Conservation (phyloP, 2,113 vertebrate species). For the Salvelinus sp. region DNA sequence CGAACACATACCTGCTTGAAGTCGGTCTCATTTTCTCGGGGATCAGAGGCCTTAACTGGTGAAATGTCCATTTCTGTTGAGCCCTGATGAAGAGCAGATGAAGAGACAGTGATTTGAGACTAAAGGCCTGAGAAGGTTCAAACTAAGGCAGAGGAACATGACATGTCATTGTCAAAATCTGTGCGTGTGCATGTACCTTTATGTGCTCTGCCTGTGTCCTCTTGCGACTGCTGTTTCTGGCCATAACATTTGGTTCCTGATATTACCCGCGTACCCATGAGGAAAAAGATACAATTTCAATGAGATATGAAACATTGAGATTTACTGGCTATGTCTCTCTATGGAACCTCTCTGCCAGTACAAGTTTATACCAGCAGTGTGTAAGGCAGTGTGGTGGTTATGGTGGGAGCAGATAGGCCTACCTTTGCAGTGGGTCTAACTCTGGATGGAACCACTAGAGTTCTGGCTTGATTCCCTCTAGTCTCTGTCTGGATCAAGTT, state of each 20-base stretch:
- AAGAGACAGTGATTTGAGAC: background rate
- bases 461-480: constrained; percentile 14
- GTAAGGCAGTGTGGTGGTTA: background rate
- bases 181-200: constrained; percentile 21
- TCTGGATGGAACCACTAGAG: constrained; percentile 27
- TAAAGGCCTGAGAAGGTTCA: no score
- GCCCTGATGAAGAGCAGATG: constrained; percentile 41
- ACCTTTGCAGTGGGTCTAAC: constrained; percentile 50
- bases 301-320: constrained; percentile 14
- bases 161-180: background rate
- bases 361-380: background rate
- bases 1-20: constrained; percentile 45
- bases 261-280: background rate
- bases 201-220: background rate
- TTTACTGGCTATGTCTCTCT: background rate
- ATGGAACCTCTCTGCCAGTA: constrained; percentile 3
- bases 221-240: constrained; percentile 17
- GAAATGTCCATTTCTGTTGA: constrained; percentile 13
- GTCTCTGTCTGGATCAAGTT: constrained; percentile 16
- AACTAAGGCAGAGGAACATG: no score
- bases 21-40: constrained; percentile 29
- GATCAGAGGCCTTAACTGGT: constrained; percentile 9
- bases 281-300: background rate
- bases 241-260: constrained; percentile 38
- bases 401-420: background rate